Evolutionary conservation across 2,797 vertebrate genomes (phyloP).

Genomic region (Hylomyscus alleni): DNA sequence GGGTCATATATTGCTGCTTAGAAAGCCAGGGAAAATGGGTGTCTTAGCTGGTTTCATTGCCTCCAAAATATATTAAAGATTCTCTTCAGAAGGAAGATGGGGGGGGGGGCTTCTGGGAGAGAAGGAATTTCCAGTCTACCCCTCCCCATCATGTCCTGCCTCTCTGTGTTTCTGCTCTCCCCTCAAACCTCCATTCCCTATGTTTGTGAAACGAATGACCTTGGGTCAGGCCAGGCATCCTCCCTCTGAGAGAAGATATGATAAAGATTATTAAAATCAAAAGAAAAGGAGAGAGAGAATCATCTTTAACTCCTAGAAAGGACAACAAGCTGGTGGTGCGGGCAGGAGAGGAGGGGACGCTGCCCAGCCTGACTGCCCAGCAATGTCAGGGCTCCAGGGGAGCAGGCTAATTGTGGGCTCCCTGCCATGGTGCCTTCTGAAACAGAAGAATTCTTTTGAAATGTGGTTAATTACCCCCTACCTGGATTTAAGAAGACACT

Average conservation of each 20-base stretch:
- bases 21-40: background rate
- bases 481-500: constrained; percentile 46
- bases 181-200: background rate
- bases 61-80: background rate
- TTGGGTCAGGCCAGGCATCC: background rate
- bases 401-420: constrained; percentile 20
- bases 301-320: background rate
- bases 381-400: constrained; percentile 3
- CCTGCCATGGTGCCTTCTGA: constrained; percentile 45
- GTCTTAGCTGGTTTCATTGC: background rate
- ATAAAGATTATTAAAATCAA: constrained; percentile 29
- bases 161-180: background rate
- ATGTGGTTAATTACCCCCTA: constrained; percentile 76
- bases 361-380: background rate
- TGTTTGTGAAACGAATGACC: background rate
- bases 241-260: background rate
- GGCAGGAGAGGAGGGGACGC: background rate
- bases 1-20: background rate
- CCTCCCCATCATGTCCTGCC: background rate
- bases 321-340: background rate
- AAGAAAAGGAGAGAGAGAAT: background rate
- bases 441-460: constrained; percentile 73
- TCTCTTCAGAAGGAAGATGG: background rate
- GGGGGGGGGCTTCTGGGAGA: no score
- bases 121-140: background rate